Conservation (phyloP, 2,888 invertebrate species). For the Amiota communis region DNA sequence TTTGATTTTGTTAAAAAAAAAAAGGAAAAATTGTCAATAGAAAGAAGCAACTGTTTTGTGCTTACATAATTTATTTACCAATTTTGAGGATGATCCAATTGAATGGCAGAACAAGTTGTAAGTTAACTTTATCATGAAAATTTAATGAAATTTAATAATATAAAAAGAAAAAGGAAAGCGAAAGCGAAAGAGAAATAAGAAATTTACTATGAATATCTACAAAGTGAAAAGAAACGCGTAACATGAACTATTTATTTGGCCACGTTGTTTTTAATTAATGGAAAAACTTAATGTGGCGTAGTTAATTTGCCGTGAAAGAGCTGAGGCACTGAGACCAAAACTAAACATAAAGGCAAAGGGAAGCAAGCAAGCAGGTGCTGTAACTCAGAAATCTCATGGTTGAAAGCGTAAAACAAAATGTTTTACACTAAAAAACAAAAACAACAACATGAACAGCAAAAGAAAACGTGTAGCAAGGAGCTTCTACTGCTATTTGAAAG, state of each 20-base stretch:
- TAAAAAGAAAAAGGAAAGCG: background rate
- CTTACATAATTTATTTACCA: too few relatives aligned
- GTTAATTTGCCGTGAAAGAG: constrained; percentile 2
- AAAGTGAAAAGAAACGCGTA: background rate
- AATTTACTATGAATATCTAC: background rate
- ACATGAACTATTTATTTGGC: constrained; percentile 8
- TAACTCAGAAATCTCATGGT: background rate
- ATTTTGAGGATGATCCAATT: too few relatives aligned
- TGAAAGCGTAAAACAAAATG: constrained; percentile 7
- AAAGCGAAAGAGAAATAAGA: background rate
- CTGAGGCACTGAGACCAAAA: background rate
- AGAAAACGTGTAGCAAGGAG: too few relatives aligned
- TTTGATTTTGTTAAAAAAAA: too few relatives aligned
- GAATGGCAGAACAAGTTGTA: too few relatives aligned
- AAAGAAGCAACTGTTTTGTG: too few relatives aligned
- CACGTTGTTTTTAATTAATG: constrained; percentile 13
- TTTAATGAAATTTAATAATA: too few relatives aligned
- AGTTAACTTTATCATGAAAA: too few relatives aligned
- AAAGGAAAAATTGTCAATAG: too few relatives aligned
- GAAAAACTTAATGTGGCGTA: constrained; percentile 16
- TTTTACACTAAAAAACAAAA: constrained; percentile 5
- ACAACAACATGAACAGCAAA: background rate
- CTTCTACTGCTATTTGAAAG: background rate
- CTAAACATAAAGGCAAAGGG: background rate
- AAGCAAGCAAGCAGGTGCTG: background rate